Evolutionary conservation across 30 jellyfish, hydroid and myxozoan genomes (phyloP).

Genomic region (Hydractinia echinata): DNA sequence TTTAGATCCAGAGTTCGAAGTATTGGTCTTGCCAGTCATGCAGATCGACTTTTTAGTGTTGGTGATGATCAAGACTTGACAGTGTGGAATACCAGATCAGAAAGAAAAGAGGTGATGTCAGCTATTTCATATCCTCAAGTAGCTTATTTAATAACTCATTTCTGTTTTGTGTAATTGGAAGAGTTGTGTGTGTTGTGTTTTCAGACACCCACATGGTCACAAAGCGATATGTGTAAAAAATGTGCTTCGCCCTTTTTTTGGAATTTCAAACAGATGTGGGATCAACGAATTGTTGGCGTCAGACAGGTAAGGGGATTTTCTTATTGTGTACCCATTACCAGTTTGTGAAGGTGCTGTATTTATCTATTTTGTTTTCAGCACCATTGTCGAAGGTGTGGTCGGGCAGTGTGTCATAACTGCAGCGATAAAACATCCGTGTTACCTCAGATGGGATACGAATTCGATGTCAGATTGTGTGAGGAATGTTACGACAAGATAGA

Average conservation of each 20-base stretch:
- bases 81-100: constrained; percentile 83
- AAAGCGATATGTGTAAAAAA: constrained; percentile 95
- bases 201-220: constrained; percentile 97
- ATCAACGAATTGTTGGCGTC: constrained; percentile 80
- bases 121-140: neutral
- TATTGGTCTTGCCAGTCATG: constrained; percentile 54
- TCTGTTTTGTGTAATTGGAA: too few relatives aligned
- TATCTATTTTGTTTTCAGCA: constrained; percentile 49
- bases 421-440: constrained; percentile 62
- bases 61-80: constrained; percentile 81
- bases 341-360: neutral
- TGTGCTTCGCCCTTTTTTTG: constrained; percentile 94
- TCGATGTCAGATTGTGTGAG: constrained; percentile 76
- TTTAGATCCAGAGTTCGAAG: constrained; percentile 71
- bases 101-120: constrained; percentile 70
- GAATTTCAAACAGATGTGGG: constrained; percentile 98
- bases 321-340: neutral
- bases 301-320: constrained; percentile 65
- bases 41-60: constrained; percentile 58
- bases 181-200: neutral
- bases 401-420: constrained; percentile 96
- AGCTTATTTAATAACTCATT: neutral
- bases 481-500: constrained; percentile 63
- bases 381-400: constrained; percentile 93
- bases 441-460: constrained; percentile 89